A percentile compares a stretch with the other conserved stretches of the same genome.
phyloP scores from a whole-genome alignment of 2,888 invertebrate genomes.

The Acheta domesticus region DNA sequence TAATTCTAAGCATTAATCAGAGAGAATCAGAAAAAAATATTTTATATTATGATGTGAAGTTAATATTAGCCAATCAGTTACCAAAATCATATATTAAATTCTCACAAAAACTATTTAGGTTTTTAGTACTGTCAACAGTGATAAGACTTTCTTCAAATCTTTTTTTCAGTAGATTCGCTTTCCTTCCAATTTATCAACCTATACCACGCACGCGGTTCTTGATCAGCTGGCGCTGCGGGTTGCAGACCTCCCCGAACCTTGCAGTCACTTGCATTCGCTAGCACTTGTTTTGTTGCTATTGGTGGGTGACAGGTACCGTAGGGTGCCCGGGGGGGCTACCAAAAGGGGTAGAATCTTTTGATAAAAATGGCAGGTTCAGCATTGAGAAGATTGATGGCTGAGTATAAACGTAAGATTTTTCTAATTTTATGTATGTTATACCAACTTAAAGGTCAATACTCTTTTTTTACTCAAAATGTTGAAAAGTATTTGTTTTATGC shows the following conservation, averaged over 20 bases:
- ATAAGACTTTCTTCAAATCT: no score
- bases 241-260: background rate
- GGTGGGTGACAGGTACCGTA: conserved; percentile 5
- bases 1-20: no score
- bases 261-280: background rate
- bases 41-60: no score
- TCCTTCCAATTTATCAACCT: no score
- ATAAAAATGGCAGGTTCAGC: conserved; percentile 76
- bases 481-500: no score
- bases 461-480: background rate
- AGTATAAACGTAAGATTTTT: conserved; percentile 71
- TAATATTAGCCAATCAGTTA: no score
- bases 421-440: conserved; percentile 21
- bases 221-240: background rate
- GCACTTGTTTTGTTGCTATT: background rate
- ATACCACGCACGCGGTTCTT: background rate
- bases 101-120: no score
- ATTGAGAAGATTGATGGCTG: conserved; percentile 78
- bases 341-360: background rate
- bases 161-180: no score
- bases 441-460: conserved; percentile 28
- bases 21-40: no score
- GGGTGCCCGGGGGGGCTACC: background rate
- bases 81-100: no score
- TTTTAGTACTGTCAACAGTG: no score